Percentiles rank a stretch among this genome's conserved stretches.
Evolutionary conservation across 1,140 invertebrate genomes (phyloP).

Genomic region (Psilanteris sp.): DNA sequence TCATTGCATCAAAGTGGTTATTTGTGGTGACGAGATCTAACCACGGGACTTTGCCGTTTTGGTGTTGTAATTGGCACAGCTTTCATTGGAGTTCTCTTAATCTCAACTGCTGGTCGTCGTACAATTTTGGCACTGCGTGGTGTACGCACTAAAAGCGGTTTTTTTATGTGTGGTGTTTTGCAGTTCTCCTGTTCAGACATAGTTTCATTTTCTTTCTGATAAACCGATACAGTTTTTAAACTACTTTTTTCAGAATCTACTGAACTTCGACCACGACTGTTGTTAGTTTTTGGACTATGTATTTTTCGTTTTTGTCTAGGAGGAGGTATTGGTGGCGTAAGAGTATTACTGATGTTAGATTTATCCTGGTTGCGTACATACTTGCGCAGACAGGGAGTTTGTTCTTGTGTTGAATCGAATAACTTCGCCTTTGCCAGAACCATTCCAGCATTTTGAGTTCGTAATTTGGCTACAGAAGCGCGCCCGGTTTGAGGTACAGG

Average conservation of each 20-base stretch:
- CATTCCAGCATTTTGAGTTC: conserved; percentile 85
- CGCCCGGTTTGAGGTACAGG: conserved; percentile 78
- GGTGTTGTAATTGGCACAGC: conserved; percentile 73
- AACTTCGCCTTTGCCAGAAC: conserved; percentile 84
- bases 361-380: conserved; percentile 28
- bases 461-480: conserved; percentile 82
- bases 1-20: background rate
- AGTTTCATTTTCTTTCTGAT: conserved; percentile 65
- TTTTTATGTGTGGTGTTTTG: conserved; percentile 77
- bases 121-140: conserved; percentile 74
- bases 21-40: conserved; percentile 24
- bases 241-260: conserved; percentile 52
- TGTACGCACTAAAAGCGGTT: conserved; percentile 73
- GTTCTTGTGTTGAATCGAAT: conserved; percentile 80
- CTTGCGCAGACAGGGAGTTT: conserved; percentile 9
- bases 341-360: background rate
- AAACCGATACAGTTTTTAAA: background rate
- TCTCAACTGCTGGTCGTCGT: conserved; percentile 65
- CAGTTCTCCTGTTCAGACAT: conserved; percentile 36
- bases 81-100: conserved; percentile 75
- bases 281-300: conserved; percentile 29
- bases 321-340: conserved; percentile 16
- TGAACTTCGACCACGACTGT: conserved; percentile 26
- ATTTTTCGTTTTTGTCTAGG: conserved; percentile 19
- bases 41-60: conserved; percentile 71